phyloP scores from a whole-genome alignment of 1,140 invertebrate genomes.

The Temnothorax nylanderi region DNA sequence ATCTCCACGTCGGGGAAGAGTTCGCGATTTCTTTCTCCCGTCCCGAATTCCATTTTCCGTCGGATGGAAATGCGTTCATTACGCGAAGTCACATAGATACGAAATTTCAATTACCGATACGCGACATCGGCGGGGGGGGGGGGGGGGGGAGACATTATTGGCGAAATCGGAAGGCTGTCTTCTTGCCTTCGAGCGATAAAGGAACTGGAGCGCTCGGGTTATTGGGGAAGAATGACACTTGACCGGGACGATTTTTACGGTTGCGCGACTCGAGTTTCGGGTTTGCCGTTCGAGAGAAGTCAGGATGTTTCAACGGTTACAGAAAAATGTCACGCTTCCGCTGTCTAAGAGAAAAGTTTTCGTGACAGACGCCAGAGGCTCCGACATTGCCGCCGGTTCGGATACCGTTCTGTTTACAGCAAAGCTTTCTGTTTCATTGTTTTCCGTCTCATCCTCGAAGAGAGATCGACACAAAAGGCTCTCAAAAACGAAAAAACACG shows the following conservation, averaged over 20 bases:
- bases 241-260: conserved; percentile 33
- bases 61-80: conserved; percentile 18
- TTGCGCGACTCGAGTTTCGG: not conserved
- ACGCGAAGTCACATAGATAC: conserved; percentile 3
- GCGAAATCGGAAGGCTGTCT: conserved; percentile 40
- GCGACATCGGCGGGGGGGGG: not conserved
- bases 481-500: not conserved
- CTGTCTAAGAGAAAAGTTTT: conserved; percentile 51
- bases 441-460: conserved; percentile 3
- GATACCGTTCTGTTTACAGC: conserved; percentile 27
- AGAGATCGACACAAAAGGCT: not conserved
- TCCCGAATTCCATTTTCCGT: not conserved
- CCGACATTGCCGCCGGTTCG: not conserved
- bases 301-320: not conserved
- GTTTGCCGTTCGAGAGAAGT: not conserved
- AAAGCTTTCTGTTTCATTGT: conserved; percentile 3
- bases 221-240: conserved; percentile 41
- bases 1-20: not conserved
- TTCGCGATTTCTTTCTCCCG: not conserved
- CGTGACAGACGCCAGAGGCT: conserved; percentile 14
- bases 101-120: conserved; percentile 50
- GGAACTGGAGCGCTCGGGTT: conserved; percentile 32
- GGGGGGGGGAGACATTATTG: not conserved
- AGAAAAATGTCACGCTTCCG: conserved; percentile 44
- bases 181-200: conserved; percentile 16